Conservation (phyloP, 2,797 vertebrate species). For the Gymnoscopelus microlampas region DNA sequence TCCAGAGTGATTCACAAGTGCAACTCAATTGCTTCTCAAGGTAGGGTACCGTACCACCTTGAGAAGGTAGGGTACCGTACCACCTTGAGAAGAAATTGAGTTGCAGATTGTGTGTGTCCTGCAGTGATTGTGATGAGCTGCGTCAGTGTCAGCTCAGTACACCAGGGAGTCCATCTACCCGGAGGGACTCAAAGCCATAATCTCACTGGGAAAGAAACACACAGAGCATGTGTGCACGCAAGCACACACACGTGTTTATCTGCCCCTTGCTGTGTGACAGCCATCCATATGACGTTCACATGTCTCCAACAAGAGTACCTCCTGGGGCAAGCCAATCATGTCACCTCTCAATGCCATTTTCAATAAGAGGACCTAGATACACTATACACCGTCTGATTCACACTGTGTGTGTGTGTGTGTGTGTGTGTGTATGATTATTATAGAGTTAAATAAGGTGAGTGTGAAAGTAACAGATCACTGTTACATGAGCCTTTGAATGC, state of each 20-base stretch:
- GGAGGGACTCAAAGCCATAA: too few species aligned
- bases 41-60: too few species aligned
- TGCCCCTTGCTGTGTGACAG: constrained; percentile 3
- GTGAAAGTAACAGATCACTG: constrained; percentile 4
- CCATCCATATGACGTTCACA: constrained; percentile 37
- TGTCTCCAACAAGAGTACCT: not conserved
- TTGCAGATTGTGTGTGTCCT: constrained; percentile 6
- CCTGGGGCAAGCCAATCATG: constrained; percentile 35
- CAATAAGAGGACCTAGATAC: constrained; percentile 43
- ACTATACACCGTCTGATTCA: constrained; percentile 42
- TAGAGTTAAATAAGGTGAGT: constrained; percentile 8
- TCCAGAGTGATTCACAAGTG: too few species aligned
- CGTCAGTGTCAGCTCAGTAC: too few species aligned
- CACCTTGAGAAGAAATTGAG: too few species aligned
- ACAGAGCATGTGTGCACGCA: not conserved
- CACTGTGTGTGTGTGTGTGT: not conserved
- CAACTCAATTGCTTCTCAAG: too few species aligned
- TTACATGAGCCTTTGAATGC: not conserved
- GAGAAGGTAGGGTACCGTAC: too few species aligned
- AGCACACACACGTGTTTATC: not conserved
- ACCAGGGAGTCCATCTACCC: too few species aligned
- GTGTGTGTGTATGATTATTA: too few species aligned
- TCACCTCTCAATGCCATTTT: constrained; percentile 29
- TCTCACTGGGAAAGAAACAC: constrained; percentile 8
- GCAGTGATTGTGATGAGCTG: constrained; percentile 17